phyloP scores from a whole-genome alignment of 2,113 vertebrate species.

The Saguinus imperator region DNA sequence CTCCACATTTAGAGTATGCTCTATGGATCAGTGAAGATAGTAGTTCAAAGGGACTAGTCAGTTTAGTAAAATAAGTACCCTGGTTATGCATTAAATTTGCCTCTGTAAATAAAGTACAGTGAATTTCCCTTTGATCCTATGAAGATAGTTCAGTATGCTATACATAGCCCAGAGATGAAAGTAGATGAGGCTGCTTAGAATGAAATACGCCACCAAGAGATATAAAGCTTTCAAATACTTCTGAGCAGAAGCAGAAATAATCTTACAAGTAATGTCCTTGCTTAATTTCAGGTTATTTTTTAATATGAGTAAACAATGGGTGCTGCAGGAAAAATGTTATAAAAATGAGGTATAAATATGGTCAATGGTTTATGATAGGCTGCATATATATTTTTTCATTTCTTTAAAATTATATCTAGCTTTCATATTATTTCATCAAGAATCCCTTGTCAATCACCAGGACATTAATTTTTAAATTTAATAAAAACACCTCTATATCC shows the following conservation, averaged over 20 bases:
- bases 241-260: slow-evolving; percentile 67
- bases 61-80: slow-evolving; percentile 78
- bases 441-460: background rate
- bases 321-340: slow-evolving; percentile 11
- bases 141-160: slow-evolving; percentile 71
- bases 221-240: slow-evolving; percentile 66
- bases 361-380: slow-evolving; percentile 31
- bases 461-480: slow-evolving; percentile 21
- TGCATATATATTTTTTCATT: background rate
- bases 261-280: slow-evolving; percentile 68
- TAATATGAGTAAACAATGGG: slow-evolving; percentile 51
- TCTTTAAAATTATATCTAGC: slow-evolving; percentile 24
- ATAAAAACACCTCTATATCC: background rate
- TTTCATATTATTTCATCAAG: slow-evolving; percentile 42
- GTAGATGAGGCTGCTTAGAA: slow-evolving; percentile 69
- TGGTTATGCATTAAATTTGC: slow-evolving; percentile 83
- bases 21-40: slow-evolving; percentile 74
- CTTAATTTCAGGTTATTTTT: slow-evolving; percentile 59
- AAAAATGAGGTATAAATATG: slow-evolving; percentile 17
- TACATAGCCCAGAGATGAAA: slow-evolving; percentile 74
- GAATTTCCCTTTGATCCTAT: slow-evolving; percentile 82
- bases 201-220: slow-evolving; percentile 66
- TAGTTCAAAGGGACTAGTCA: slow-evolving; percentile 81
- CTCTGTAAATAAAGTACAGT: slow-evolving; percentile 80
- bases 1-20: slow-evolving; percentile 70